Evolutionary conservation across 2,113 vertebrate species (phyloP).

Genomic region (Heterotilapia buettikoferi): DNA sequence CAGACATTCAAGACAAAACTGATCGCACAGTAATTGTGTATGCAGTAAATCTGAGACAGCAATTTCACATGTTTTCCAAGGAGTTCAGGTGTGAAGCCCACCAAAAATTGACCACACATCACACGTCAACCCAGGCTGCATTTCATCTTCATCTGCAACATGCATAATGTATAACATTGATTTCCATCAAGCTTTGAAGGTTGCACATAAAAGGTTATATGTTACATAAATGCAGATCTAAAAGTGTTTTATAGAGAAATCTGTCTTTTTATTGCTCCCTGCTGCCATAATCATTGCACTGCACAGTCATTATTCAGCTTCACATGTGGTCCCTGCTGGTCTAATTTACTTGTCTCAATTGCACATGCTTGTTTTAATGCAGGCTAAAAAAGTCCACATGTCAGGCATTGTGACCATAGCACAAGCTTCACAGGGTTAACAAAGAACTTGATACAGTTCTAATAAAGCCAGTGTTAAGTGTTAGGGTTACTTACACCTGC

Average conservation of each 20-base stretch:
- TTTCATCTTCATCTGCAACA: conserved; percentile 23
- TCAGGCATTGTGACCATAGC: background rate
- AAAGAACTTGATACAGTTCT: background rate
- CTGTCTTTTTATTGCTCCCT: background rate
- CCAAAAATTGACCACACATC: background rate
- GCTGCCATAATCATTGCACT: background rate
- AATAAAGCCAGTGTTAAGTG: background rate
- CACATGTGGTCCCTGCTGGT: background rate
- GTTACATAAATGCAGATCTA: background rate
- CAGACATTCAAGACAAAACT: background rate
- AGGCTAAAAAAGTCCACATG: background rate
- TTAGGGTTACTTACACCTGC: background rate
- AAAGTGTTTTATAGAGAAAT: background rate
- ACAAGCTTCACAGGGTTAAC: background rate
- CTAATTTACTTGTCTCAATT: background rate
- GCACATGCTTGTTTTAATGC: background rate
- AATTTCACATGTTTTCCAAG: background rate
- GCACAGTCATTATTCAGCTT: background rate
- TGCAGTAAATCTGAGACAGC: background rate
- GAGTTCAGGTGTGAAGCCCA: background rate
- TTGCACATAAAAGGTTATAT: conserved; percentile 15
- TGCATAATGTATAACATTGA: conserved; percentile 37
- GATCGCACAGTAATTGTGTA: background rate
- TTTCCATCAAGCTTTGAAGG: conserved; percentile 31
- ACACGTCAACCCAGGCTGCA: background rate